These are phyloP conservation scores for Lordiphosa mommai DNA, from an alignment of 1,140 invertebrate species.

Conservation along the genomic window DNA sequence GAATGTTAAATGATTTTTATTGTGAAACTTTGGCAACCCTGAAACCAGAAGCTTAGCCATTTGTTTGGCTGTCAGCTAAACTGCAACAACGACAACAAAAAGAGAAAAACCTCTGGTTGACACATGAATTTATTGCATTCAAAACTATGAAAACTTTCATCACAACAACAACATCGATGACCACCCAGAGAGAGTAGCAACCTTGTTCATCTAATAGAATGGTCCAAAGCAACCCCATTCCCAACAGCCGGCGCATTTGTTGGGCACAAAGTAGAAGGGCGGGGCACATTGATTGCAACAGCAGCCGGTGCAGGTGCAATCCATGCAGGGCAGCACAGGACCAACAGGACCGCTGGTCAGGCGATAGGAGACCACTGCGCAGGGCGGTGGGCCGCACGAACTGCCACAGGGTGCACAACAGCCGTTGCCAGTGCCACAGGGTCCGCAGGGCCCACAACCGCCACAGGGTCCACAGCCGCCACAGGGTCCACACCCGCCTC, in stretches of 20 bases:
- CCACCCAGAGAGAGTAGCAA: neutral
- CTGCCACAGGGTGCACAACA: slow-evolving; percentile 4
- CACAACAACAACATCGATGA: slow-evolving; percentile 23
- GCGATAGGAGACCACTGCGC: slow-evolving; percentile 43
- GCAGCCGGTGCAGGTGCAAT: slow-evolving; percentile 20
- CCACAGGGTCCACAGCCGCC: slow-evolving; percentile 4
- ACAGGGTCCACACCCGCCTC: neutral
- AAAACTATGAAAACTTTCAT: slow-evolving; percentile 44
- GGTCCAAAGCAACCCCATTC: slow-evolving; percentile 60
- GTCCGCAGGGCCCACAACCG: slow-evolving; percentile 9
- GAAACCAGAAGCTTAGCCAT: slow-evolving; percentile 23
- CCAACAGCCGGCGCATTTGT: slow-evolving; percentile 44
- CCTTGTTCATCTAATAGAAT: slow-evolving; percentile 30
- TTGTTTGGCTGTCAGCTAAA: slow-evolving; percentile 43
- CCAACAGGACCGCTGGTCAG: slow-evolving; percentile 43
- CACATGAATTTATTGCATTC: slow-evolving; percentile 58
- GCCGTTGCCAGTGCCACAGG: neutral
- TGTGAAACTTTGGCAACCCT: slow-evolving; percentile 36
- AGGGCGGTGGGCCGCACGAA: slow-evolving; percentile 28
- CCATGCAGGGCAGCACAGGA: slow-evolving; percentile 42
- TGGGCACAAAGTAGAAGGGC: slow-evolving; percentile 50
- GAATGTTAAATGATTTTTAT: slow-evolving; percentile 50
- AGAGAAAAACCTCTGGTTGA: slow-evolving; percentile 22
- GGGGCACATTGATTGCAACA: slow-evolving; percentile 25
- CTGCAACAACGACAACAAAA: neutral